Conservation (phyloP, 2,113 vertebrate genomes). For the Thymallus thymallus region DNA sequence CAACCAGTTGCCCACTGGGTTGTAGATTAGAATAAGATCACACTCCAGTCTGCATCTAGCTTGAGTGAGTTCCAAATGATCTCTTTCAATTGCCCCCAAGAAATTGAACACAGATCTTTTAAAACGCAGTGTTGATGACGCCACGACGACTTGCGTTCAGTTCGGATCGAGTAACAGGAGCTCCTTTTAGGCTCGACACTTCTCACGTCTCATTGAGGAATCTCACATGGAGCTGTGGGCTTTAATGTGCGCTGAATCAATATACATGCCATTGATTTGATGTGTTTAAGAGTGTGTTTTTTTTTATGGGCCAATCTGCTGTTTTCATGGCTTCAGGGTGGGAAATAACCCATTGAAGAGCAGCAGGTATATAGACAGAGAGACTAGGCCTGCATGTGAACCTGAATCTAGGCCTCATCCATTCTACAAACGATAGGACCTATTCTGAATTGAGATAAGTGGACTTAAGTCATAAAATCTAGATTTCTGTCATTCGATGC, state of each 20-base stretch:
- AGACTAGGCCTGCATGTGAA: too few relatives aligned
- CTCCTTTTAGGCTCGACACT: neutral
- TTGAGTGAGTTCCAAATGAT: too few relatives aligned
- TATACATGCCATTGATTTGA: neutral
- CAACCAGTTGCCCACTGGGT: too few relatives aligned
- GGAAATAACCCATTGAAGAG: neutral
- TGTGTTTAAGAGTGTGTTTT: neutral
- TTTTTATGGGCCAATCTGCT: neutral
- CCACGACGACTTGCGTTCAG: neutral
- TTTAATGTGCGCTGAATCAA: neutral
- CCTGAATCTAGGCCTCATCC: too few relatives aligned
- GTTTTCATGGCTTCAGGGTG: neutral
- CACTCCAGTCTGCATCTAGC: too few relatives aligned
- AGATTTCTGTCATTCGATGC: too few relatives aligned
- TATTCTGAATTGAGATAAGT: too few relatives aligned
- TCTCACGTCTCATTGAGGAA: neutral
- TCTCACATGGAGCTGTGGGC: neutral
- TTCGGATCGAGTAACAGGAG: neutral
- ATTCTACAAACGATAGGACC: too few relatives aligned
- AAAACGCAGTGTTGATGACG: neutral
- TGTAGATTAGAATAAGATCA: too few relatives aligned
- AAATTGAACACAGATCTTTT: neutral
- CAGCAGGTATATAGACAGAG: neutral
- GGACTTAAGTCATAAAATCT: too few relatives aligned
- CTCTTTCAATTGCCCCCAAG: too few relatives aligned